Evolutionary conservation across 2,797 vertebrate genomes (phyloP).

Genomic region (Iguana delicatissima): DNA sequence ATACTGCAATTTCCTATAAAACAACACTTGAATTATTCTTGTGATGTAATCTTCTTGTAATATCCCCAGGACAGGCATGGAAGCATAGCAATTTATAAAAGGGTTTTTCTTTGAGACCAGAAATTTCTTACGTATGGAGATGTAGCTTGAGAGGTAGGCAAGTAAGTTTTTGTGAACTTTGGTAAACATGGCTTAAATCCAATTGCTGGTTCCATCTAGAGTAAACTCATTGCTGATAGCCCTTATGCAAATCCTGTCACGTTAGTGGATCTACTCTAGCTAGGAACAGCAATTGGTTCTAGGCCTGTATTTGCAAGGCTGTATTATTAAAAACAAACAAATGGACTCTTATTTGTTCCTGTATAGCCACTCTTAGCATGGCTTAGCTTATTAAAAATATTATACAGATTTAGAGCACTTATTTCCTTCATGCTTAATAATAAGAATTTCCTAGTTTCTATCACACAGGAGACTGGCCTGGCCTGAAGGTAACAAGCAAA

Average conservation of each 20-base stretch:
- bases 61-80: too few relatives aligned
- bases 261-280: too few relatives aligned
- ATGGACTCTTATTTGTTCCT: conserved; percentile 3
- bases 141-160: not conserved
- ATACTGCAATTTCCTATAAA: not conserved
- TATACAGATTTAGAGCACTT: conserved; percentile 37
- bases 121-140: not conserved
- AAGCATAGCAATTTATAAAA: not conserved
- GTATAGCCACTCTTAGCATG: not conserved
- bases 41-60: not conserved
- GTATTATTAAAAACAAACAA: not conserved
- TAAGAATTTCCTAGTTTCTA: conserved; percentile 52
- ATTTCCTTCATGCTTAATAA: conserved; percentile 41
- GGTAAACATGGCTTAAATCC: not conserved
- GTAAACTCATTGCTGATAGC: too few relatives aligned
- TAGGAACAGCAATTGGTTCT: too few relatives aligned
- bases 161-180: not conserved
- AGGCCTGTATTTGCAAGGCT: not conserved
- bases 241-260: too few relatives aligned
- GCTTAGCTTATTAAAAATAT: conserved; percentile 9
- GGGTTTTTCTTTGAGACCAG: not conserved
- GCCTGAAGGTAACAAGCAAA: conserved; percentile 77
- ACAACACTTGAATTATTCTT: not conserved
- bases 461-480: conserved; percentile 75
- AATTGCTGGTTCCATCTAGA: too few relatives aligned